Percentiles rank a stretch among this genome's conserved stretches.
Evolutionary conservation across 2,113 vertebrate genomes (phyloP).

Genomic region (Sula dactylatra): DNA sequence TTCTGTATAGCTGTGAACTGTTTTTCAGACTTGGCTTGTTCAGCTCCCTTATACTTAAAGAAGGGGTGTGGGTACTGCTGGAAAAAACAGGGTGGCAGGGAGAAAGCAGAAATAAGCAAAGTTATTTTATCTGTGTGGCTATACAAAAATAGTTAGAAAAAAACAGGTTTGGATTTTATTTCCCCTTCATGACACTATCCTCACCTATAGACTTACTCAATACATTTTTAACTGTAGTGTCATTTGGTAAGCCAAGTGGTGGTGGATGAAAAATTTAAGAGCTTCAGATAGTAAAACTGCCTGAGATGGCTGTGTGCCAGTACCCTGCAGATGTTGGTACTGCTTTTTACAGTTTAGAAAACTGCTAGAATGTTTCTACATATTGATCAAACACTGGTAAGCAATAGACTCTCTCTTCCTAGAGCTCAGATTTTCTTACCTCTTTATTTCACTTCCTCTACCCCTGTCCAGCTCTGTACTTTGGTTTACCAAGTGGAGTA

Average conservation of each 20-base stretch:
- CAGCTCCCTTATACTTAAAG: background rate
- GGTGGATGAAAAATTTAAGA: slow-evolving; percentile 3
- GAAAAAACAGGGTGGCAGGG: background rate
- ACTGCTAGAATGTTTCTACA: background rate
- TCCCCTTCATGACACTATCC: background rate
- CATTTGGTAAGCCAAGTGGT: background rate
- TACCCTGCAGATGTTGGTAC: background rate
- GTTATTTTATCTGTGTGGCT: background rate
- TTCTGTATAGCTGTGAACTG: background rate
- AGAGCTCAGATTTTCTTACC: background rate
- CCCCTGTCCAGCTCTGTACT: background rate
- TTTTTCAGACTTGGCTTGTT: background rate
- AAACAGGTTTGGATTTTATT: background rate
- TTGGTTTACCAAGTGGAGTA: background rate
- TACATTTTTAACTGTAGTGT: background rate
- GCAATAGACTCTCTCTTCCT: background rate
- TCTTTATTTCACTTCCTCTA: background rate
- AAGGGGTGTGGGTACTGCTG: background rate
- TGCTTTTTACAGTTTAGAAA: background rate
- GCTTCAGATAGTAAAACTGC: slow-evolving; percentile 11
- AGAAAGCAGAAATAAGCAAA: background rate
- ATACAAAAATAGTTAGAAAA: background rate
- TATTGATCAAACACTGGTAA: background rate
- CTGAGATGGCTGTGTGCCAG: background rate
- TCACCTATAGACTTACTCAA: background rate